Conservation (phyloP, 2,113 vertebrate species). For the Rhegmatorhina hoffmannsi region DNA sequence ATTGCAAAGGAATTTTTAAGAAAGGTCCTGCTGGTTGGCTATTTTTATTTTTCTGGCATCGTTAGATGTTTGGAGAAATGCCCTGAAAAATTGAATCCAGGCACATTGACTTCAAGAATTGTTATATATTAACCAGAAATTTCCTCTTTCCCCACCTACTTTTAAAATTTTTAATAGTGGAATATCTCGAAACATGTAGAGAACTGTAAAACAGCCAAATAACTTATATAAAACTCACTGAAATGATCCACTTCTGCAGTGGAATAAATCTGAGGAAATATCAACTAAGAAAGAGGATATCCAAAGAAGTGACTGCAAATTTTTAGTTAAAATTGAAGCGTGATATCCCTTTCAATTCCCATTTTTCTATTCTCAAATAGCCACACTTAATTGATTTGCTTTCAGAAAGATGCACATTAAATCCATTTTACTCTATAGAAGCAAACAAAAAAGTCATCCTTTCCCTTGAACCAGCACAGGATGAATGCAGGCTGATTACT, state of each 20-base stretch:
- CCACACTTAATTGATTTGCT: background rate
- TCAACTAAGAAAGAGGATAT: conserved; percentile 4
- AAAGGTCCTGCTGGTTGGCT: conserved; percentile 4
- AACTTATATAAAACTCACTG: conserved; percentile 20
- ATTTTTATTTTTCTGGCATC: conserved; percentile 62
- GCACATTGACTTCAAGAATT: conserved; percentile 48
- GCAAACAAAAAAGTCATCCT: background rate
- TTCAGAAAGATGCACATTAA: background rate
- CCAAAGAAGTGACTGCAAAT: conserved; percentile 8
- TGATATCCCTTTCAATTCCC: background rate
- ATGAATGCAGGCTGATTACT: background rate
- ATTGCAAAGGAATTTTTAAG: background rate
- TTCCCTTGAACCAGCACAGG: background rate
- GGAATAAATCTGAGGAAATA: conserved; percentile 37
- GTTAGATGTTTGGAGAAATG: conserved; percentile 43
- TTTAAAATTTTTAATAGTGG: conserved; percentile 64
- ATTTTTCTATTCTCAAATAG: background rate
- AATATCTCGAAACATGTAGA: conserved; percentile 52
- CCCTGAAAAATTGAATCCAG: conserved; percentile 49
- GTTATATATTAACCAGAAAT: conserved; percentile 60
- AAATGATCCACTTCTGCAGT: background rate
- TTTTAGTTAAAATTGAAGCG: background rate
- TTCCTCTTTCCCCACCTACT: conserved; percentile 61
- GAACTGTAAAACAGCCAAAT: conserved; percentile 19
- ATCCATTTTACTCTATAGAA: background rate